Conservation (phyloP, 2,888 invertebrate genomes). For the Dusona sp. region DNA sequence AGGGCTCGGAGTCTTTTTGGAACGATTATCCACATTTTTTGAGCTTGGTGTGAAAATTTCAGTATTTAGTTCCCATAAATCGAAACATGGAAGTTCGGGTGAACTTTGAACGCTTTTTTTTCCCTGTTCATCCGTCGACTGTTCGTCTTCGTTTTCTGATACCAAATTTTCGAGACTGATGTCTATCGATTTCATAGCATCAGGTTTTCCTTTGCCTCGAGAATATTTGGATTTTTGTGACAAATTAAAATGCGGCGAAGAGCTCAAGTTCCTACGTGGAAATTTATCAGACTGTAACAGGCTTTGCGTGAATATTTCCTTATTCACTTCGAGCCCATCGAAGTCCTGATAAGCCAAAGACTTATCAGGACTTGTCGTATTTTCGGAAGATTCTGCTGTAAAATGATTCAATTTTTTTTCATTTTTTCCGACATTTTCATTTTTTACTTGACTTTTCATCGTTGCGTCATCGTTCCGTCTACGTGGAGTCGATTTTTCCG, state of each 20-base stretch:
- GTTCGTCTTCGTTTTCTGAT: background rate
- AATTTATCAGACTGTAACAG: background rate
- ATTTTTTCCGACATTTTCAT: background rate
- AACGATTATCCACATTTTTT: constrained; percentile 5
- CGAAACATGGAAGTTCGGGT: background rate
- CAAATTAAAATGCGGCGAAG: background rate
- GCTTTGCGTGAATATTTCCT: constrained; percentile 26
- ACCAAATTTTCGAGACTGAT: background rate
- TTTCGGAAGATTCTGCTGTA: constrained; percentile 7
- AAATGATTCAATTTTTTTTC: background rate
- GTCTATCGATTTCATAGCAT: background rate
- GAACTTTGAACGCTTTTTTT: constrained; percentile 1
- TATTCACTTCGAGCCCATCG: background rate
- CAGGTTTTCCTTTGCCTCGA: background rate
- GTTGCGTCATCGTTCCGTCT: background rate
- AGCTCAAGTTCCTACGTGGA: background rate
- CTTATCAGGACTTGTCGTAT: constrained; percentile 7
- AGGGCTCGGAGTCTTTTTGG: background rate
- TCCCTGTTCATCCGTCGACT: background rate
- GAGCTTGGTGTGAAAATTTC: constrained; percentile 32
- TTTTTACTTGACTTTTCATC: background rate
- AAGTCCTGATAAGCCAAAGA: background rate
- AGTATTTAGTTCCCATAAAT: background rate
- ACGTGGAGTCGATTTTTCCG: constrained; percentile 10
- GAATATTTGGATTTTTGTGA: background rate